phyloP scores from a whole-genome alignment of 2,113 vertebrate genomes.

The Tretioscincus oriximinensis region DNA sequence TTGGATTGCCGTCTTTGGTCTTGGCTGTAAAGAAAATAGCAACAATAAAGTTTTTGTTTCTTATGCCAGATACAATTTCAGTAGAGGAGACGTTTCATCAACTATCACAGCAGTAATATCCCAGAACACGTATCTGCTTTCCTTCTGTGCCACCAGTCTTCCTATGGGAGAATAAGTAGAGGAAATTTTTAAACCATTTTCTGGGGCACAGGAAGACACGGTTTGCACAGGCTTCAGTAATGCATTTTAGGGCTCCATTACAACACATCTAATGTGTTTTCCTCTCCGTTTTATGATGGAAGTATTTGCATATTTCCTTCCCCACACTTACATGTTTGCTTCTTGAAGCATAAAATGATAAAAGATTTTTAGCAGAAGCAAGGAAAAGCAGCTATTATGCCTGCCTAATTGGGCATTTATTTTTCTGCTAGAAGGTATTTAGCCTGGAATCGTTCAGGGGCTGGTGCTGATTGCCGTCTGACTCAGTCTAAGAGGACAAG shows the following conservation, averaged over 20 bases:
- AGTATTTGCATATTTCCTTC: background rate
- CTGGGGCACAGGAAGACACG: background rate
- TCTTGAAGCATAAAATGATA: conserved; percentile 10
- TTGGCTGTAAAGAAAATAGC: too few relatives aligned
- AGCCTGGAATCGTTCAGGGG: background rate
- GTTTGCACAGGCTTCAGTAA: background rate
- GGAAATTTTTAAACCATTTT: background rate
- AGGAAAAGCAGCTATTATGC: conserved; percentile 27
- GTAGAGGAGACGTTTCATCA: background rate
- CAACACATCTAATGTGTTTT: background rate
- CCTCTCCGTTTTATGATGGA: conserved; percentile 12
- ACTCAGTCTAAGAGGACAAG: background rate
- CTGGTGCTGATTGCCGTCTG: background rate
- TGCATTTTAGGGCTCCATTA: background rate
- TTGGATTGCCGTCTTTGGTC: background rate
- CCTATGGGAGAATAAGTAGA: background rate
- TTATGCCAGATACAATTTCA: background rate
- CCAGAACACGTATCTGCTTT: too few relatives aligned
- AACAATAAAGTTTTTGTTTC: background rate
- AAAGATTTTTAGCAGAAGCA: conserved; percentile 14
- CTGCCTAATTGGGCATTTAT: conserved; percentile 25
- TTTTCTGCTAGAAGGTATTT: background rate
- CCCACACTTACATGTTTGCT: conserved; percentile 25
- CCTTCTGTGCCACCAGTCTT: background rate
- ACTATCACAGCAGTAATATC: too few relatives aligned